A percentile compares a stretch with the other conserved stretches of the same genome.
Conservation (phyloP, 2,888 invertebrate genomes). For the Ichneumoninae sp. region DNA sequence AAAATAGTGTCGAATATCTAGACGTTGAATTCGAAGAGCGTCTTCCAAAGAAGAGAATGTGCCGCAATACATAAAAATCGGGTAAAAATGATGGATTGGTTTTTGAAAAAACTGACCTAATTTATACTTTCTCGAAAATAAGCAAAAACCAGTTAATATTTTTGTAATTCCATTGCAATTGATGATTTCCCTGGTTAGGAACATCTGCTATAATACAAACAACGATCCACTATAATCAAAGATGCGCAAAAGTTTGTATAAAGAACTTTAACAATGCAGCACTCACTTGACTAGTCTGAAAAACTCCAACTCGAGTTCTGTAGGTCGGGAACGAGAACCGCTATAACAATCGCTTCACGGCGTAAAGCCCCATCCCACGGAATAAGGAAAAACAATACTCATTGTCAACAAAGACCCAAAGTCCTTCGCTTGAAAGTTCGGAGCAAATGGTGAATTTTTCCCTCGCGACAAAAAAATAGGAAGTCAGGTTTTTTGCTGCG, state of each 20-base stretch:
- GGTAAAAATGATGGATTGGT: background rate
- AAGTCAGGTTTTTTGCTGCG: background rate
- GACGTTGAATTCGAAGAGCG: no score
- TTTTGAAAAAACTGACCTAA: background rate
- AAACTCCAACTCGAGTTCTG: background rate
- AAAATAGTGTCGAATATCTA: no score
- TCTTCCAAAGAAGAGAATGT: no score
- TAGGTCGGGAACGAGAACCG: slow-evolving; percentile 1
- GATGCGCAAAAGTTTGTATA: no score
- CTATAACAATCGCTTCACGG: slow-evolving; percentile 12
- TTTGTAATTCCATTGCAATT: no score
- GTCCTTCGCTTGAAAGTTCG: background rate
- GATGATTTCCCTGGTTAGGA: no score
- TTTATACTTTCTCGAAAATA: background rate
- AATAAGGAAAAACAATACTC: slow-evolving; percentile 10
- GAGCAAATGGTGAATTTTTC: background rate
- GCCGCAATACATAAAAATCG: no score
- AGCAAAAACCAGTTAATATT: background rate
- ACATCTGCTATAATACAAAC: no score
- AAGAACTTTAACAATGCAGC: no score
- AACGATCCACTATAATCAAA: no score
- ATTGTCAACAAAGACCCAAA: slow-evolving; percentile 2
- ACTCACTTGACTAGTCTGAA: no score
- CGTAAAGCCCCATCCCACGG: slow-evolving; percentile 9
- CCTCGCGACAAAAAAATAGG: background rate